Evolutionary conservation across 1,140 invertebrate species (phyloP), one percentile per base, ranked within the genome.

Genomic region (Bombus polaris): DNA sequence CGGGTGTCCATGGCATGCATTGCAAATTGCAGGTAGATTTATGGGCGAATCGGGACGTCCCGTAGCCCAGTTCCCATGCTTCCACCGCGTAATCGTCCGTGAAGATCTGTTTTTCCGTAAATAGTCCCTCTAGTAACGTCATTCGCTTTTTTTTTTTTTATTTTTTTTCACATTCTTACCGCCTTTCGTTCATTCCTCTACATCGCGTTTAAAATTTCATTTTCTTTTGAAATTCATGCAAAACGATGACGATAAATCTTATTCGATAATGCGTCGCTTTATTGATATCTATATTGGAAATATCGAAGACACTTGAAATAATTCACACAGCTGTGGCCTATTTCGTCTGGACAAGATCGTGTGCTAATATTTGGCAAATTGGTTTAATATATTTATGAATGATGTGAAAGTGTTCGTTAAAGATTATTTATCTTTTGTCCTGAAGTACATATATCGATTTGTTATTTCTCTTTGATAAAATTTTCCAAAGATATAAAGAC

Each of bases 21-120:
- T 78, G 81, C 74, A 83, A 87, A 87, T 87, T 87, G 57, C 81
- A 83, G 81, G 85, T 77, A 78, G 81, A 87, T 87, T 78, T 83
- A 87, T 83, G 66, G 79, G 71, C 57, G 78, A 80, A 81, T 76
- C 81, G 66, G 53, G 66, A 71, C 66, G 81, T 84, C n/a, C 85
- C 68, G 81, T 77, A 83, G 81, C 81, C 85, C 68, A 87, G 85
- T 87, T 87, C 85, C 81, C 85, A 87, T 87, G 66, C 74, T 42
- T 37, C 74, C 66, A 72, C 39, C 66, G 72, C 42, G 81, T 87
- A 84, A 87, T 85, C 71, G 71, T 80, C 79, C 84, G 81, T 78
- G 57, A 83, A 87, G 74, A 87, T 78, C 37, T 68, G 57, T 72
- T 78, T 83, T 62, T 53, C 62, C 42, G 73, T 72, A 83, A 83